Evolutionary conservation across 1,140 invertebrate genomes (phyloP), one percentile per base, ranked within the genome.

Genomic region (Antheraea pernyi): DNA sequence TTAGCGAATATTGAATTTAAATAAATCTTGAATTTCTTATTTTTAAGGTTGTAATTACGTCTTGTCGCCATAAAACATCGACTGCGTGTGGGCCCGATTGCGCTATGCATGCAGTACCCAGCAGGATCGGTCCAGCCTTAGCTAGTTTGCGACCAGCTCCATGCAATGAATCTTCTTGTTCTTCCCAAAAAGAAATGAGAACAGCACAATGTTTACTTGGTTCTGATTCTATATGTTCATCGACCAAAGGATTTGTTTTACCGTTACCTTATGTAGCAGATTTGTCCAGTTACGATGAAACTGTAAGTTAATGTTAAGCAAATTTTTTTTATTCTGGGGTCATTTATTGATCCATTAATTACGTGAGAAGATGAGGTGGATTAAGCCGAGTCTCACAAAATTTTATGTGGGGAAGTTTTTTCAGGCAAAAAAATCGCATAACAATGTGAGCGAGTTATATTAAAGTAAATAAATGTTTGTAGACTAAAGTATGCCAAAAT

Each of bases 171-270:
- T 65, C 73, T 7, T 73, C 79, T 0, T 87, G 85, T 39, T 69
- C 75, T 0, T 83, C 84, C 65, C 59, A 65, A 0, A 84, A 81
- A 64, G 88, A 86, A 36, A 85, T 91, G 85, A 81, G 87, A 70
- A 85, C 85, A 0, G 87, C 87, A 0, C 87, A 89, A 63, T 91
- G 88, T n/a, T n/a, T n/a, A n/a, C n/a, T n/a, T n/a, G n/a, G n/a
- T n/a, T n/a, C n/a, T n/a, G n/a, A n/a, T n/a, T n/a, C n/a, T n/a
- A n/a, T n/a, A n/a, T n/a, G n/a, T n/a, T n/a, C n/a, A n/a, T n/a
- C n/a, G n/a, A n/a, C n/a, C n/a, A n/a, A n/a, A n/a, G n/a, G n/a
- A n/a, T n/a, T n/a, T n/a, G n/a, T n/a, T n/a, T n/a, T n/a, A 22
- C 22, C 63, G 1, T 58, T 65, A 18, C 73, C 71, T n/a, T 64